These are phyloP conservation scores for Drosophila pandora DNA, from an alignment of 1,140 invertebrate genomes.

Conservation along the genomic window DNA sequence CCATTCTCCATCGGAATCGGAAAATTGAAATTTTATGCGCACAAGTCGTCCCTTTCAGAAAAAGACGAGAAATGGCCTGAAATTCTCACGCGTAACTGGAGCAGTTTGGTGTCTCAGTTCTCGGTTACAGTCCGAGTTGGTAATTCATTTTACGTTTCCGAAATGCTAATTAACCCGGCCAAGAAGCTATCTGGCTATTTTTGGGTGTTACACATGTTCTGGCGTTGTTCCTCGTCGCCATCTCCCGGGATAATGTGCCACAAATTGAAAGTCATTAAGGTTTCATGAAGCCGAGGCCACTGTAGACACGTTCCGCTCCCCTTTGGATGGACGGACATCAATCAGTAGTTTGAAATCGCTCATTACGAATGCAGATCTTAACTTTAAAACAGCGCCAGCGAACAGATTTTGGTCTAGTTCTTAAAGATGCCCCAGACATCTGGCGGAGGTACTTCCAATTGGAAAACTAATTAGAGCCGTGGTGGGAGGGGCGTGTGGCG, in stretches of 20 bases:
- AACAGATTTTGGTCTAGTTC: constrained; percentile 49
- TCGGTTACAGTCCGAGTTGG: constrained; percentile 68
- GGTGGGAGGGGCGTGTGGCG: constrained; percentile 19
- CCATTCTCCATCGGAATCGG: constrained; percentile 29
- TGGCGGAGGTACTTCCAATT: constrained; percentile 29
- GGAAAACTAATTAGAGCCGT: constrained; percentile 73
- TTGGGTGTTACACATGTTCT: constrained; percentile 61
- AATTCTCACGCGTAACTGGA: constrained; percentile 83
- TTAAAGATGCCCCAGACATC: constrained; percentile 40
- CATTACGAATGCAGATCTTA: constrained; percentile 64
- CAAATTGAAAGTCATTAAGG: constrained; percentile 78
- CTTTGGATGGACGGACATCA: constrained; percentile 61
- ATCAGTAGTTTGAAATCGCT: constrained; percentile 53
- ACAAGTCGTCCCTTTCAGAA: constrained; percentile 23
- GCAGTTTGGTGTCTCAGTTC: constrained; percentile 56
- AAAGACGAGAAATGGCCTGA: constrained; percentile 31
- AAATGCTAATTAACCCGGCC: constrained; percentile 77
- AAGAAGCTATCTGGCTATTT: constrained; percentile 36
- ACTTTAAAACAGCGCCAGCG: constrained; percentile 42
- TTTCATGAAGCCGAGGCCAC: constrained; percentile 33
- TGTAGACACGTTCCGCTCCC: constrained; percentile 33
- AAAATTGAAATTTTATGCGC: constrained; percentile 78
- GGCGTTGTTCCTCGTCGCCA: constrained; percentile 20
- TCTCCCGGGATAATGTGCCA: constrained; percentile 69
- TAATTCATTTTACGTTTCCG: constrained; percentile 79